A percentile compares a stretch with the other conserved stretches of the same genome.
Conservation (phyloP, 2,888 invertebrate species). For the Platycheirus albimanus region DNA sequence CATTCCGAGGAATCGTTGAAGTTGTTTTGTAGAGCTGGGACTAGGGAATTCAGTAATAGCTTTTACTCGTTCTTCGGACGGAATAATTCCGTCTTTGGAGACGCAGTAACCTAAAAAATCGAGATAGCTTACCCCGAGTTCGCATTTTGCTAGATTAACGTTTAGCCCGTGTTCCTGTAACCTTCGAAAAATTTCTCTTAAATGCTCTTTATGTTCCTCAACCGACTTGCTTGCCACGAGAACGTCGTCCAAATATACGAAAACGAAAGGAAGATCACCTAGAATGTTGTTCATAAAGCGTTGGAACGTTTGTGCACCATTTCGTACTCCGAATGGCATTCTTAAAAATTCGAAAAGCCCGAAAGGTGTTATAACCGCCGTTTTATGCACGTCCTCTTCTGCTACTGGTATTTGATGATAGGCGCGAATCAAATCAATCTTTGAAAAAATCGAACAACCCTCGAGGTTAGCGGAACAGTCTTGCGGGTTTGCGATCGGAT, state of each 20-base stretch:
- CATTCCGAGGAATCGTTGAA: slow-evolving; percentile 31
- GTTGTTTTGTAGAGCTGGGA: slow-evolving; percentile 11
- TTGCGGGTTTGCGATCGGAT: slow-evolving; percentile 28
- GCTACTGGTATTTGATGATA: slow-evolving; percentile 79
- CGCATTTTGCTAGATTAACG: slow-evolving; percentile 20
- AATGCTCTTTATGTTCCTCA: slow-evolving; percentile 19
- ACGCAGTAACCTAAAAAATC: slow-evolving; percentile 12
- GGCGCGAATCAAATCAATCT: slow-evolving; percentile 76
- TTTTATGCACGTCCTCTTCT: slow-evolving; percentile 78
- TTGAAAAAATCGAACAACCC: slow-evolving; percentile 68
- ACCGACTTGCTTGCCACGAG: slow-evolving; percentile 7
- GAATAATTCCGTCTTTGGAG: slow-evolving; percentile 23
- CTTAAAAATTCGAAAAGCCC: slow-evolving; percentile 77
- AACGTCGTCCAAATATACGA: slow-evolving; percentile 40
- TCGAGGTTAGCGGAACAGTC: slow-evolving; percentile 24
- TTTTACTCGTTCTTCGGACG: slow-evolving; percentile 14
- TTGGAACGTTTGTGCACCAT: slow-evolving; percentile 78
- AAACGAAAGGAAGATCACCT: slow-evolving; percentile 72
- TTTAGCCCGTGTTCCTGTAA: slow-evolving; percentile 28
- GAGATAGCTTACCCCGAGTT: slow-evolving; percentile 23
- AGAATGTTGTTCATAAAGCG: slow-evolving; percentile 75
- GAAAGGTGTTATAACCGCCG: slow-evolving; percentile 79
- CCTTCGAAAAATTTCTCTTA: slow-evolving; percentile 16
- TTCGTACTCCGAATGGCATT: too few relatives aligned
- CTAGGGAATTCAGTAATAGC: slow-evolving; percentile 25